Conservation (phyloP, 2,113 vertebrate species). For the Alexandromys fortis region DNA sequence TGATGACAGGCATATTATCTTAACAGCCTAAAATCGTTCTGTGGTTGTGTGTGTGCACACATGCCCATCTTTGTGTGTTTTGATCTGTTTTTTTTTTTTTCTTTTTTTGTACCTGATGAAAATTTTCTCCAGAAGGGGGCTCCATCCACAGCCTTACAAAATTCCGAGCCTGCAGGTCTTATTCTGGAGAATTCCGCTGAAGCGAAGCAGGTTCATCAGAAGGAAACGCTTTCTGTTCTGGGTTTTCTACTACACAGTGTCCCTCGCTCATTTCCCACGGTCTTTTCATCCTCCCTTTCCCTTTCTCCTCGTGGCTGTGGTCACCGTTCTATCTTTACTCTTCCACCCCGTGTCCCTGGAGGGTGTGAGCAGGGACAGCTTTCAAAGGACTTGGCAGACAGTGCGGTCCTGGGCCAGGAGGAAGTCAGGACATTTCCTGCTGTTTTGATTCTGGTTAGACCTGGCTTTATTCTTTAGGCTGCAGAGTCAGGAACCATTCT, state of each 20-base stretch:
- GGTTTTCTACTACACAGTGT: background rate
- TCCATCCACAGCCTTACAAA: constrained; percentile 85
- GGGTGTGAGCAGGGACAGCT: background rate
- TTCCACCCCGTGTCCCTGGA: background rate
- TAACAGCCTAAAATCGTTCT: background rate
- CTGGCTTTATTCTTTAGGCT: constrained; percentile 31
- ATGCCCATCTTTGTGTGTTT: constrained; percentile 21
- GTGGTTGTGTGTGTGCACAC: background rate
- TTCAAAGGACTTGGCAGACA: constrained; percentile 57
- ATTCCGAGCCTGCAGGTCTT: constrained; percentile 58
- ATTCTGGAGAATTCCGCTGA: constrained; percentile 67
- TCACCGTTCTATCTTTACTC: constrained; percentile 9
- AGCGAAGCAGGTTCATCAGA: constrained; percentile 52
- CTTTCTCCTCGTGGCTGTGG: background rate
- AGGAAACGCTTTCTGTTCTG: background rate
- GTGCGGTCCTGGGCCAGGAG: background rate
- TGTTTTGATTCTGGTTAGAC: constrained; percentile 50
- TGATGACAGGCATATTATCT: background rate
- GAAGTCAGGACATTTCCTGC: constrained; percentile 68
- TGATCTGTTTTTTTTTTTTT: background rate
- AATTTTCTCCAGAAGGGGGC: constrained; percentile 91
- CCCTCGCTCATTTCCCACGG: background rate
- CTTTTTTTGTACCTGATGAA: constrained; percentile 76
- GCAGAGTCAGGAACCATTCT: constrained; percentile 36
- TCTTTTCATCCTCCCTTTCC: background rate